phyloP scores from a whole-genome alignment of 2,113 vertebrate genomes.

The Polypterus bichir region DNA sequence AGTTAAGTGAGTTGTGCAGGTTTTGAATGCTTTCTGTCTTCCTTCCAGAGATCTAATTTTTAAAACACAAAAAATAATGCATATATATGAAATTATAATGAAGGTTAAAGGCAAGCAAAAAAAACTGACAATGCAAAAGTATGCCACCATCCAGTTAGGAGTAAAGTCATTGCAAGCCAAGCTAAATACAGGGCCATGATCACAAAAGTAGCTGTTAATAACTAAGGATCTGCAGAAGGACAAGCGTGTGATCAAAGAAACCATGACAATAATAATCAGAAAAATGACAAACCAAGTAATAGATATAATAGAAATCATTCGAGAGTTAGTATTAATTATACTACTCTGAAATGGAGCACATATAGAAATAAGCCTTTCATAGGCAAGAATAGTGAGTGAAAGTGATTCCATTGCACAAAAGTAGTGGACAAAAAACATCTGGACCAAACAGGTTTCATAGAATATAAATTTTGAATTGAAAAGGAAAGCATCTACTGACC shows the following conservation, averaged over 20 bases:
- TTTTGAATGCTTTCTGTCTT: slow-evolving; percentile 15
- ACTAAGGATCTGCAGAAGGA: slow-evolving; percentile 12
- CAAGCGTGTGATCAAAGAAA: slow-evolving; percentile 7
- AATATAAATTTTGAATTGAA: slow-evolving; percentile 14
- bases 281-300: slow-evolving; percentile 13
- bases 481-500: slow-evolving; percentile 13
- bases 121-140: slow-evolving; percentile 6
- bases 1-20: slow-evolving; percentile 15
- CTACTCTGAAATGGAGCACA: slow-evolving; percentile 9
- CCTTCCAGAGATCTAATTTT: slow-evolving; percentile 10
- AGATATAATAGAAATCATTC: slow-evolving; percentile 12
- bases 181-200: slow-evolving; percentile 17
- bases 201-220: slow-evolving; percentile 19
- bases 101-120: slow-evolving; percentile 12
- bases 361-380: slow-evolving; percentile 15
- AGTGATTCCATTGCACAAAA: slow-evolving; percentile 16
- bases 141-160: slow-evolving; percentile 17
- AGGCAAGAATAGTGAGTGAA: slow-evolving; percentile 12
- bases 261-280: slow-evolving; percentile 9
- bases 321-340: slow-evolving; percentile 5
- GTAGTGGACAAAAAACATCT: slow-evolving; percentile 15
- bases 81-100: slow-evolving; percentile 12
- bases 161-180: slow-evolving; percentile 17
- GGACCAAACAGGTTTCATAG: slow-evolving; percentile 10
- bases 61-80: slow-evolving; percentile 13